Percentiles rank a stretch among this genome's conserved stretches.
phyloP scores from a whole-genome alignment of 2,797 vertebrate species.

The Platalea minor region DNA sequence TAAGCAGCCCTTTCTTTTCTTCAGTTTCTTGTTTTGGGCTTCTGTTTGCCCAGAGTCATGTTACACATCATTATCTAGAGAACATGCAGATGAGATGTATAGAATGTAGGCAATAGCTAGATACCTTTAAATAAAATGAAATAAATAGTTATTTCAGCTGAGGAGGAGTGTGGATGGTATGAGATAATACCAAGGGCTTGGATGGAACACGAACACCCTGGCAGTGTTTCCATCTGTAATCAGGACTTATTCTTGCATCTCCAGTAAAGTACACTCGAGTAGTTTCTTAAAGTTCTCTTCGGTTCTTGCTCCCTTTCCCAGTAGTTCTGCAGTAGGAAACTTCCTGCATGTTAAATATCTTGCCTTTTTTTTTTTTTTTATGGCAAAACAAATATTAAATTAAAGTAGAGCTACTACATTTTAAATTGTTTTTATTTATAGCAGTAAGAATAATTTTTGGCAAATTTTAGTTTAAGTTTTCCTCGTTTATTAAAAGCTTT shows the following conservation, averaged over 20 bases:
- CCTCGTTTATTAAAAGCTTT: background rate
- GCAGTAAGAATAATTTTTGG: background rate
- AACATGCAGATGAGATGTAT: background rate
- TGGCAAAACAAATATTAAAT: background rate
- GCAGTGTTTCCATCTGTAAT: background rate
- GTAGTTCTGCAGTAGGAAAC: background rate
- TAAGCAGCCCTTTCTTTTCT: background rate
- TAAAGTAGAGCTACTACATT: background rate
- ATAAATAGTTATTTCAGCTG: background rate
- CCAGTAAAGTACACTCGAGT: background rate
- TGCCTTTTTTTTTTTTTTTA: background rate
- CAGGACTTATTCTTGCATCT: background rate
- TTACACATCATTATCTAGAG: background rate
- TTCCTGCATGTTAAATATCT: background rate
- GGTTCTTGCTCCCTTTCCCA: background rate
- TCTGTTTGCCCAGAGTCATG: background rate
- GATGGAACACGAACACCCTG: rapidly evolving
- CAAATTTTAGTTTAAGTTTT: background rate
- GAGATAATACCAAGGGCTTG: background rate
- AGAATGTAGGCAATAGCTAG: background rate
- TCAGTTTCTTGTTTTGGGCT: background rate
- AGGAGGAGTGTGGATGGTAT: background rate
- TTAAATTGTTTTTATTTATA: background rate
- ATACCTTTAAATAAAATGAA: background rate
- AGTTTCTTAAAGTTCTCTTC: background rate